Evolutionary conservation across 2,113 vertebrate genomes (phyloP), one percentile per base, ranked within the genome.

Genomic region (Chloropsis hardwickii): DNA sequence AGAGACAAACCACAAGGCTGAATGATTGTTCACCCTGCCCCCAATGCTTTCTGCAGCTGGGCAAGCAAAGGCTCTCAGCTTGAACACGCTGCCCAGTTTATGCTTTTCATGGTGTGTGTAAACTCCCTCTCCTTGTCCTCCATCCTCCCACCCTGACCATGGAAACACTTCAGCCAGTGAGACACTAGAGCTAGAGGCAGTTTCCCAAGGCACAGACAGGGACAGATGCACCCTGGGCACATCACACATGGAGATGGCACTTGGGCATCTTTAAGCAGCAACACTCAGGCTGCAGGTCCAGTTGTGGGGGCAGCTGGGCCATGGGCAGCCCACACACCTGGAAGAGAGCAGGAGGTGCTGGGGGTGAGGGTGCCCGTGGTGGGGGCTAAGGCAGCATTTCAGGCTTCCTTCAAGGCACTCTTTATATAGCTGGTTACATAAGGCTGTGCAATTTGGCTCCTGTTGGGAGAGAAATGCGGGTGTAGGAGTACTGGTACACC

Each of bases 391-490:
- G 79, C 0, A 0, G 48, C 0, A 0, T 40, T 94, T 84, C 71
- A 5, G 7, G 57, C 57, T 61, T 73, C 72, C 71, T 78, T 74
- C 69, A n/a, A 94, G 64, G 69, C 40, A 5, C 22, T 92, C 48
- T 88, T 94, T 83, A 86, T 93, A 88, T 88, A 95, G 86, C 72
- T 15, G 16, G 44, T 95, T 94, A 92, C 86, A 87, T 92, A 95
- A 96, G 92, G 81, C 93, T 82, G 58, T 64, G 58, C 77, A 91
- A 71, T 96, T 94, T 72, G 81, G 77, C 77, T 97, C 66, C 91
- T 79, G 78, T 82, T 60, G 87, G 54, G 84, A 94, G 62, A 88
- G 83, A 91, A 95, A 94, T 0, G 1, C 4, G 0, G 20, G 89
- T 2, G 91, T 94, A 48, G 93, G 94, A 91, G 94, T 80, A 50